Evolutionary conservation across 53 echinoderm and acorn worm species (phyloP).

Genomic region (Pentamera pediparva): DNA sequence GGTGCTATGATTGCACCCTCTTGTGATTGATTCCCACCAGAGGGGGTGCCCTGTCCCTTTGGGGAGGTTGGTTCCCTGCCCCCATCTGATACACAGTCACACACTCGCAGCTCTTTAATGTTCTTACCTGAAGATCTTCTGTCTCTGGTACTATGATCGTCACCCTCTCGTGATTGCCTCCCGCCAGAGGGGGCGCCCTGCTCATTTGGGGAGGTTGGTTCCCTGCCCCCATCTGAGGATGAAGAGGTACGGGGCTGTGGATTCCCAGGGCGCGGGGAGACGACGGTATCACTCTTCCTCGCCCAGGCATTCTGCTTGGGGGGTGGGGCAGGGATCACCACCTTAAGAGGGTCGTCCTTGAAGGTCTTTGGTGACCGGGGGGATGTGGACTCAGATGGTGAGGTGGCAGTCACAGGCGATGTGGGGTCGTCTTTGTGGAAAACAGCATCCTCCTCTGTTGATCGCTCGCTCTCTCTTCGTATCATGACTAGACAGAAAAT

Average conservation of each 20-base stretch:
- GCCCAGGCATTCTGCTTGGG: slow-evolving; percentile 99
- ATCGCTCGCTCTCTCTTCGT: slow-evolving; percentile 90
- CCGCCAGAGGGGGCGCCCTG: slow-evolving; percentile 9
- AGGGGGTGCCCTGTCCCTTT: slow-evolving; percentile 1
- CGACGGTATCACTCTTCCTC: slow-evolving; percentile 60
- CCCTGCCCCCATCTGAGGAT: slow-evolving; percentile 15
- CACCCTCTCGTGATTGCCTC: slow-evolving; percentile 8
- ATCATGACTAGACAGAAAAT: slow-evolving; percentile 73
- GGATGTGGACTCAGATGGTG: slow-evolving; percentile 59
- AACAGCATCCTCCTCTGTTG: slow-evolving; percentile 77
- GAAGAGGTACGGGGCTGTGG: slow-evolving; percentile 3
- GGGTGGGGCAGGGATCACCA: slow-evolving; percentile 81
- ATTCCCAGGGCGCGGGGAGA: slow-evolving; percentile 43
- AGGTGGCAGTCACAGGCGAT: slow-evolving; percentile 56
- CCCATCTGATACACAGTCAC: too few relatives aligned
- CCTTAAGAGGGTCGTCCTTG: slow-evolving; percentile 29
- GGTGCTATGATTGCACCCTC: slow-evolving; percentile 19
- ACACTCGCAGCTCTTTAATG: too few relatives aligned
- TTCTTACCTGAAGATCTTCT: slow-evolving; percentile 15
- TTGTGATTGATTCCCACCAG: not conserved
- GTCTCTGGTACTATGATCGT: slow-evolving; percentile 19
- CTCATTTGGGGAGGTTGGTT: slow-evolving; percentile 9
- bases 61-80: slow-evolving; percentile 14
- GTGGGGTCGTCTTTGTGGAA: slow-evolving; percentile 75
- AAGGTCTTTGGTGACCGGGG: slow-evolving; percentile 65